phyloP scores from a whole-genome alignment of 2,888 invertebrate genomes.

The Lamellibrachia columna region DNA sequence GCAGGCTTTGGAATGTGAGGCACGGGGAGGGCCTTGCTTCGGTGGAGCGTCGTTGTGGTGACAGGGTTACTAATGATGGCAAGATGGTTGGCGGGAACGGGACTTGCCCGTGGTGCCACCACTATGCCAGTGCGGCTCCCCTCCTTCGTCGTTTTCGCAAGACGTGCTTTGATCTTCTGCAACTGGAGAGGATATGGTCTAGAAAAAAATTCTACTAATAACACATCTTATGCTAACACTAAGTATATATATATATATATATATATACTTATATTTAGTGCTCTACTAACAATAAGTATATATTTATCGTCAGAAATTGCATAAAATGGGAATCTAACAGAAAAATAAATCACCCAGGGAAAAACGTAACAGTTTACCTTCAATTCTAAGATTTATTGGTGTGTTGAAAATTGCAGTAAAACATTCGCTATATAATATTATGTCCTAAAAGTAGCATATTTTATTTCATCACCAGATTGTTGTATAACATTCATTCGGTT shows the following conservation, averaged over 20 bases:
- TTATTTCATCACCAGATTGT: too few relatives aligned
- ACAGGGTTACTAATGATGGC: slow-evolving; percentile 32
- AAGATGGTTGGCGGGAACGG: slow-evolving; percentile 70
- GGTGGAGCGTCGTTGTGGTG: slow-evolving; percentile 31
- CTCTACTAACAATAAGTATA: too few relatives aligned
- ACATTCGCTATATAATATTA: too few relatives aligned
- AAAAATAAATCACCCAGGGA: too few relatives aligned
- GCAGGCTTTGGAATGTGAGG: slow-evolving; percentile 66
- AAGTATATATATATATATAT: neutral
- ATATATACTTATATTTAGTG: too few relatives aligned
- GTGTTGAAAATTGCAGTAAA: too few relatives aligned
- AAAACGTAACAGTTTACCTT: too few relatives aligned
- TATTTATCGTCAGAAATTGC: too few relatives aligned
- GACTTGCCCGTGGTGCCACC: slow-evolving; percentile 61
- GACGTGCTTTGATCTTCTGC: slow-evolving; percentile 37
- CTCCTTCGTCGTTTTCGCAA: slow-evolving; percentile 55
- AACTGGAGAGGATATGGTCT: neutral
- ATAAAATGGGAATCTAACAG: too few relatives aligned
- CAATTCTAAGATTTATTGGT: too few relatives aligned
- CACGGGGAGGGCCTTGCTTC: slow-evolving; percentile 67
- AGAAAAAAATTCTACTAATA: neutral
- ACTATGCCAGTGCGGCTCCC: slow-evolving; percentile 56
- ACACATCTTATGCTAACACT: neutral
- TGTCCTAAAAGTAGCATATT: too few relatives aligned
- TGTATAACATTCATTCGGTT: too few relatives aligned